Evolutionary conservation across 2,113 vertebrate genomes (phyloP).

Genomic region (Pituophis catenifer): DNA sequence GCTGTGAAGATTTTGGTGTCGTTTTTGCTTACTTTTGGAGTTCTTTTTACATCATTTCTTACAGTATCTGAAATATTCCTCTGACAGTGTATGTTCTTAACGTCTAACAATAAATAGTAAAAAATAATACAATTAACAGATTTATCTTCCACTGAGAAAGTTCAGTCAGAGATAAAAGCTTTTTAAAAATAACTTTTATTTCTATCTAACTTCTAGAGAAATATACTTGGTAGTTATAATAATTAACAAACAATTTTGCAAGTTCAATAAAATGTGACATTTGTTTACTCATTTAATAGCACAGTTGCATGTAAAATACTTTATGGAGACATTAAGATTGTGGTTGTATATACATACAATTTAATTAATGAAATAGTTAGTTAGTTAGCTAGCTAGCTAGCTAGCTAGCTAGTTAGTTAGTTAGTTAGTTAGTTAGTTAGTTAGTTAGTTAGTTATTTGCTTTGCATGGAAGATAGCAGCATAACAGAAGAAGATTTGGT

Average conservation of each 20-base stretch:
- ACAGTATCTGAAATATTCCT: neutral
- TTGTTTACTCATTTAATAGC: too few species aligned
- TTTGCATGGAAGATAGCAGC: too few species aligned
- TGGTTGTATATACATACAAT: too few species aligned
- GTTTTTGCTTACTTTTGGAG: neutral
- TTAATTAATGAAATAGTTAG: too few species aligned
- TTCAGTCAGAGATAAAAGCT: neutral
- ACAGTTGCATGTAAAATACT: too few species aligned
- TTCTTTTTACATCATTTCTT: neutral
- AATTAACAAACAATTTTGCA: neutral
- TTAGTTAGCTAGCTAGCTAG: too few species aligned
- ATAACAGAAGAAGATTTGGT: too few species aligned
- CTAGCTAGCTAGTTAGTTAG: too few species aligned
- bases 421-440: too few species aligned
- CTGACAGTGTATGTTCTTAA: neutral
- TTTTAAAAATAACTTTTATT: neutral
- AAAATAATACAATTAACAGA: neutral
- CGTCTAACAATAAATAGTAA: neutral
- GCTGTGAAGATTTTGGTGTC: neutral
- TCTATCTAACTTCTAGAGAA: neutral
- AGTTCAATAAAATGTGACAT: too few species aligned
- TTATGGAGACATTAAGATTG: too few species aligned
- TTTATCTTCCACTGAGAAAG: neutral
- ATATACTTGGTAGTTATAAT: neutral
- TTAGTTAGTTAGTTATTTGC: too few species aligned